Base-by-base conservation (phyloP, 37 sponge, comb jelly and placozoan genomes). In the Chondrosia reniformis region DNA sequence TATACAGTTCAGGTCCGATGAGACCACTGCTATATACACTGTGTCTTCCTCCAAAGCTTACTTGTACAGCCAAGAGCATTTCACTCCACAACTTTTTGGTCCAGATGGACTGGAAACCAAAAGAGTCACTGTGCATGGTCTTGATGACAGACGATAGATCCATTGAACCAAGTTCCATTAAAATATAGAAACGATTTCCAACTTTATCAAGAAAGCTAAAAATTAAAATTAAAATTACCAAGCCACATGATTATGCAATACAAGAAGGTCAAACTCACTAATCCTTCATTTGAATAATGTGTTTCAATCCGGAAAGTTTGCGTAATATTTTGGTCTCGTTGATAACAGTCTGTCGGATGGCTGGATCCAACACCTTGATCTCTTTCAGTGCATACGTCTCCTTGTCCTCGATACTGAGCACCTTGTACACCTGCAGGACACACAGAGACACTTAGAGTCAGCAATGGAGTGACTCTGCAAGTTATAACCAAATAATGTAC, bases 161-260 rank as follows among this genome's bases (percentile, higher is more conserved):
- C 49, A 67, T 72, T 19, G 87, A 76, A 22, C 86, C 95, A 67
- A 79, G 80, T 30, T 94, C 95, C 80, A 94, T 58, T 33, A 94
- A 69, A 12, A 94, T 54, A 31, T 76, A 79, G 25, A 87, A 45
- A 17, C 74, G 25, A 1, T 33, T 24, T n/a, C 76, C 46, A 37
- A 65, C 39, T 44, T 77, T 83, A 41, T 87, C 77, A 55, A 66
- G 84, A 2, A 63, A 32, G 45, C 91, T 90, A 43, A 15, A 10
- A 49, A 15, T 49, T 10, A 15, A 19, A 49, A 49, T 19, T 49
- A 49, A 49, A 49, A 15, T 19, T 49, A 15, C 15, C 15, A 19
- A 15, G 52, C 52, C 52, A 15, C 15, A 15, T 49, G 52, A 19
- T 49, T 49, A 15, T 49, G 52, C 52, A 49, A 15, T 49, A 49